phyloP scores from a whole-genome alignment of 2,888 invertebrate genomes.

The Gastrophysa polygoni region DNA sequence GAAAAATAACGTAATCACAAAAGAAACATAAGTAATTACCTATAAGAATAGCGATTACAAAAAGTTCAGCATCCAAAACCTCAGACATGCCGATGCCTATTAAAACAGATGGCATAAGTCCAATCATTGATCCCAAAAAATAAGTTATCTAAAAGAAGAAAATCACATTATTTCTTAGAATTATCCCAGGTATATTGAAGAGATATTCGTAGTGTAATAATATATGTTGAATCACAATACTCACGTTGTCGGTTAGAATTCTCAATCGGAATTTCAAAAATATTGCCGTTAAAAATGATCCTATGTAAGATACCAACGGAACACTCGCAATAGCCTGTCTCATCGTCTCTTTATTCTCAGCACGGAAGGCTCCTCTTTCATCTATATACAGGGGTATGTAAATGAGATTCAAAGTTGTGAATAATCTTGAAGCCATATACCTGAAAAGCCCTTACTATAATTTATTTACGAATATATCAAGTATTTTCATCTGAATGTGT shows the following conservation, averaged over 20 bases:
- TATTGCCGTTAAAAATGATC: constrained; percentile 81
- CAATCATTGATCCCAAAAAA: constrained; percentile 62
- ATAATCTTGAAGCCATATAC: constrained; percentile 87
- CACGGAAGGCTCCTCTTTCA: constrained; percentile 61
- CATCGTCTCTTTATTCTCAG: constrained; percentile 36
- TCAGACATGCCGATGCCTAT: constrained; percentile 40
- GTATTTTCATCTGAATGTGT: too few relatives aligned
- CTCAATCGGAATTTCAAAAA: constrained; percentile 71
- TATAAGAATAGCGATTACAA: constrained; percentile 60
- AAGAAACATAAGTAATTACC: constrained; percentile 54
- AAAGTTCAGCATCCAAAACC: constrained; percentile 43
- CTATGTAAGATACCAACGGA: constrained; percentile 75
- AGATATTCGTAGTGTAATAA: too few relatives aligned
- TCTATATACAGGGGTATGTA: constrained; percentile 89
- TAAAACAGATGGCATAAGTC: constrained; percentile 39
- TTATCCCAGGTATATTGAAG: too few relatives aligned
- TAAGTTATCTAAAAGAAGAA: constrained; percentile 42
- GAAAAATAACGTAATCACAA: too few relatives aligned
- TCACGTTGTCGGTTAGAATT: constrained; percentile 73
- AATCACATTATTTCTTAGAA: too few relatives aligned
- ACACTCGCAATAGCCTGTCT: constrained; percentile 77
- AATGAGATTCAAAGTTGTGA: constrained; percentile 84
- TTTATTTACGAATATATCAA: too few relatives aligned
- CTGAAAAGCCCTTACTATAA: constrained; percentile 55
- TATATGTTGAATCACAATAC: neutral